These are phyloP conservation scores for Sceliomorpha sp. DNA, from an alignment of 2,888 invertebrate species.

Conservation along the genomic window DNA sequence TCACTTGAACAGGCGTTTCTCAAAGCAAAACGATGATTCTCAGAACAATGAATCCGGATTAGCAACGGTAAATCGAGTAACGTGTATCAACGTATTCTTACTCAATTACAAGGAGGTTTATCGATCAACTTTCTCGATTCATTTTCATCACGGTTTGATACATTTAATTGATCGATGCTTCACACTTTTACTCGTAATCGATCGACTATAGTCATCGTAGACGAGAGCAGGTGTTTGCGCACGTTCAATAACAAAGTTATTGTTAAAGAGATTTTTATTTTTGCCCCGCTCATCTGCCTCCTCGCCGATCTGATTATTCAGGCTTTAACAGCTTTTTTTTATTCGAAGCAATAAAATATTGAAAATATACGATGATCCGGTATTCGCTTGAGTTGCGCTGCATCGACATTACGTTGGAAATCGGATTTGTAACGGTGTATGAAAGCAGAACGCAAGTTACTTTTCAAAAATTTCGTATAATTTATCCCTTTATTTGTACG, in stretches of 20 bases:
- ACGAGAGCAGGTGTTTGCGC: too few species aligned
- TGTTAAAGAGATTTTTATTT: too few species aligned
- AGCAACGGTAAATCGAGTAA: background rate
- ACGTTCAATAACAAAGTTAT: too few species aligned
- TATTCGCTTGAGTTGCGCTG: slow-evolving; percentile 54
- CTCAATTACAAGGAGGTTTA: too few species aligned
- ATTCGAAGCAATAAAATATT: slow-evolving; percentile 10
- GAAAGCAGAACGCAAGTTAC: slow-evolving; percentile 43
- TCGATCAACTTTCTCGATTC: too few species aligned
- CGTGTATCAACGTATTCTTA: background rate
- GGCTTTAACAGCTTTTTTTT: slow-evolving; percentile 1
- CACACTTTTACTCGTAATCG: too few species aligned
- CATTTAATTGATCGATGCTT: too few species aligned
- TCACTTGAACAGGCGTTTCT: slow-evolving; percentile 58
- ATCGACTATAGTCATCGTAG: too few species aligned
- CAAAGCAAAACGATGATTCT: slow-evolving; percentile 44
- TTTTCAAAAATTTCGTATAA: slow-evolving; percentile 46
- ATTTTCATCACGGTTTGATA: too few species aligned
- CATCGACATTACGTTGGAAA: slow-evolving; percentile 47
- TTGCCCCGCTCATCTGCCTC: too few species aligned
- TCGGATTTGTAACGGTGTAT: slow-evolving; percentile 49
- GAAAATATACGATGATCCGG: slow-evolving; percentile 34
- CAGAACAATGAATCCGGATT: slow-evolving; percentile 29
- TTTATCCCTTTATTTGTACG: slow-evolving; percentile 42
- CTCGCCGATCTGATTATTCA: slow-evolving; percentile 2